phyloP scores from a whole-genome alignment of 2,888 invertebrate genomes.

The Omphaloscelis lunosa region DNA sequence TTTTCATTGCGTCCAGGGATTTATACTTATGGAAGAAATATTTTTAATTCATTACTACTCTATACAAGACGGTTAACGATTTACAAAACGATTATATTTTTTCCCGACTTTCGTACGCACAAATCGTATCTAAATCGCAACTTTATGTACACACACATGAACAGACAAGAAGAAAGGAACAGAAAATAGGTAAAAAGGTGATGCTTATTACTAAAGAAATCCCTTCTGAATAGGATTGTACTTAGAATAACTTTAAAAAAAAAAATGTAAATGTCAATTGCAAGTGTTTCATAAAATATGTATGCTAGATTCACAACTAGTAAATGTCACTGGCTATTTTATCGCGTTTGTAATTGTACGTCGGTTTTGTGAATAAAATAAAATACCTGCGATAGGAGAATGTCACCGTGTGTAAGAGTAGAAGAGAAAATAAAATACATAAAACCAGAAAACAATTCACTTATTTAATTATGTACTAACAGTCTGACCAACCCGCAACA shows the following conservation, averaged over 20 bases:
- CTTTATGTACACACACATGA: not conserved
- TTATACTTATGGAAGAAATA: not conserved
- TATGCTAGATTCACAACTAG: too few relatives aligned
- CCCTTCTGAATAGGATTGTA: not conserved
- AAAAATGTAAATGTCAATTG: too few relatives aligned
- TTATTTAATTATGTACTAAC: not conserved
- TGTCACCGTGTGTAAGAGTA: not conserved
- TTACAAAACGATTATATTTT: not conserved
- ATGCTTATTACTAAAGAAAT: not conserved
- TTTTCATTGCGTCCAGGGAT: not conserved
- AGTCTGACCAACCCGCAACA: not conserved
- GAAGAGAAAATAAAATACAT: not conserved
- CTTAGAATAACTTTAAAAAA: too few relatives aligned
- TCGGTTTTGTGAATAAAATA: too few relatives aligned
- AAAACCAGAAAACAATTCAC: not conserved
- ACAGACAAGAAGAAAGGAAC: conserved; percentile 1
- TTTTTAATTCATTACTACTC: not conserved
- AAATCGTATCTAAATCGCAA: not conserved
- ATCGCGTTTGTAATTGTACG: too few relatives aligned
- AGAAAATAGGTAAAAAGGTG: not conserved
- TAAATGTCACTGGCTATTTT: too few relatives aligned
- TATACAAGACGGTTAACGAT: not conserved
- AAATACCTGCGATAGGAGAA: not conserved
- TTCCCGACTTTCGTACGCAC: not conserved
- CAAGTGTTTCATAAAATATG: too few relatives aligned